Conservation (phyloP, 2,888 invertebrate genomes). For the Ophion costatus region DNA sequence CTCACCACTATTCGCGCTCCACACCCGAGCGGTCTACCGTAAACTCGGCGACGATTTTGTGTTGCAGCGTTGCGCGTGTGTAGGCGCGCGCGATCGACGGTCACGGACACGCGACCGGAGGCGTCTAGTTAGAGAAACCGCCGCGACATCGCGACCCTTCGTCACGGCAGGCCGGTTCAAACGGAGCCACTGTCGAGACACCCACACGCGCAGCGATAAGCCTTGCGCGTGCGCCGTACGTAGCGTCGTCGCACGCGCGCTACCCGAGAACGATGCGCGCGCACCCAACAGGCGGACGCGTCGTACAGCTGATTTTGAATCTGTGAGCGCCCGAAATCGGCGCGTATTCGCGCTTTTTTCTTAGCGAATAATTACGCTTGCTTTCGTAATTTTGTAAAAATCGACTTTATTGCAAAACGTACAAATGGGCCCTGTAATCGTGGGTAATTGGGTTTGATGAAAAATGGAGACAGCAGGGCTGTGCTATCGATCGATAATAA, state of each 20-base stretch:
- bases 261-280: background rate
- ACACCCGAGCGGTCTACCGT: constrained; percentile 15
- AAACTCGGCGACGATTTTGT: background rate
- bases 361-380: background rate
- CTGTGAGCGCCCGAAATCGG: constrained; percentile 23
- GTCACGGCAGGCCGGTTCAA: constrained; percentile 44
- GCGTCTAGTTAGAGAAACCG: constrained; percentile 44
- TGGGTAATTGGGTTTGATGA: background rate
- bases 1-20: constrained; percentile 45
- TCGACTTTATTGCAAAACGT: constrained; percentile 71
- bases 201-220: background rate
- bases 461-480: background rate
- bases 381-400: constrained; percentile 1
- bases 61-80: background rate
- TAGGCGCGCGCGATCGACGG: constrained; percentile 38
- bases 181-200: constrained; percentile 56
- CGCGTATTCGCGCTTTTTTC: background rate
- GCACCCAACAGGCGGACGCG: constrained; percentile 37
- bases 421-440: constrained; percentile 51
- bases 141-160: constrained; percentile 22
- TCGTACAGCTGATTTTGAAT: constrained; percentile 60
- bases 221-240: background rate
- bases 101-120: constrained; percentile 62
- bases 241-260: background rate
- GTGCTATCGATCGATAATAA: constrained; percentile 23